These are phyloP conservation scores for Diplazon laetatorius DNA, from an alignment of 2,888 invertebrate species.

Conservation along the genomic window DNA sequence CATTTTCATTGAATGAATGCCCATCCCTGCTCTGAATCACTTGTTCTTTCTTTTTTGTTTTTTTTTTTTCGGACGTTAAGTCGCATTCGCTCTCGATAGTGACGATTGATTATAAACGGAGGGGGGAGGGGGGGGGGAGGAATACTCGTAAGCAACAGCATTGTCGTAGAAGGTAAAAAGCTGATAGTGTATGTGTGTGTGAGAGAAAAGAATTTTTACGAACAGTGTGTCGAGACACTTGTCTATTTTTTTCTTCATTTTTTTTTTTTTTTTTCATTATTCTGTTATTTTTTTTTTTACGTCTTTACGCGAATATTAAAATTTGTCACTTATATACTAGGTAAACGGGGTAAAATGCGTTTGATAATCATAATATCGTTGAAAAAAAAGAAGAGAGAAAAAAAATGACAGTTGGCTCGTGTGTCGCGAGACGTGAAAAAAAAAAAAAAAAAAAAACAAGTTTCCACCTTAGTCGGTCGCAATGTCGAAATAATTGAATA, in stretches of 20 bases:
- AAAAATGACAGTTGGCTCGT: conserved; percentile 74
- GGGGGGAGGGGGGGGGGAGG: too few species aligned
- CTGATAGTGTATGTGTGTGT: conserved; percentile 46
- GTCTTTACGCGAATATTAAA: conserved; percentile 59
- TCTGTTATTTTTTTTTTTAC: conserved; percentile 6
- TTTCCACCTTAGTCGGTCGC: too few species aligned
- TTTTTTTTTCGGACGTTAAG: conserved; percentile 59
- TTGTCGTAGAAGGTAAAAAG: conserved; percentile 53
- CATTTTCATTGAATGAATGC: too few species aligned
- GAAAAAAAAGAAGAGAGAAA: too few species aligned
- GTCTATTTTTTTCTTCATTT: conserved; percentile 22
- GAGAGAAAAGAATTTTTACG: conserved; percentile 21
- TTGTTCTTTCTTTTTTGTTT: neutral
- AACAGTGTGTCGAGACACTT: conserved; percentile 20
- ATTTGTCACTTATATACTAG: conserved; percentile 71
- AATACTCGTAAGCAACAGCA: conserved; percentile 61
- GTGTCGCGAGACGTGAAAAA: conserved; percentile 62
- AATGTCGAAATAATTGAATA: conserved; percentile 66
- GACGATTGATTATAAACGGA: conserved; percentile 65
- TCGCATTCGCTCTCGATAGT: conserved; percentile 69
- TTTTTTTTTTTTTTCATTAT: neutral
- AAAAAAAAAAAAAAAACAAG: too few species aligned
- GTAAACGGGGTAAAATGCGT: conserved; percentile 70
- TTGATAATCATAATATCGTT: conserved; percentile 71
- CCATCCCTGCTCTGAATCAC: too few species aligned